Base-by-base conservation (phyloP, 2,888 invertebrate genomes). In the Drosophila nigricruria region DNA sequence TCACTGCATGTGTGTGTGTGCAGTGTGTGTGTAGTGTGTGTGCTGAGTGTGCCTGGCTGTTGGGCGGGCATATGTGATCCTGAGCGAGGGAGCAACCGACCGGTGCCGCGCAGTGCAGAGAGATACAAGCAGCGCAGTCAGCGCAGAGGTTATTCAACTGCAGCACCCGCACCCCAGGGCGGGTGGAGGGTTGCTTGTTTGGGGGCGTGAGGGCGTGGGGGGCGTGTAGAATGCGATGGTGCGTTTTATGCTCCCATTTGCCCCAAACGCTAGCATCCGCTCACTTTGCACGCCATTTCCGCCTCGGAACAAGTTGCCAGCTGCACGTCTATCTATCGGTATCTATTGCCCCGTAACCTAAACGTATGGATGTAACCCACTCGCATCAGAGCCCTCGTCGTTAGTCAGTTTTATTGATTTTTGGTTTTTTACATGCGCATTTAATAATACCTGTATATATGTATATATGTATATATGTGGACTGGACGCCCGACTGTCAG, bases 221-320 rank as follows among this genome's bases (percentile, higher is more conserved):
- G 23, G 30, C 30, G 58, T 36, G n/a, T 25, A 5, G 23, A n/a
- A 65, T 81, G 71, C 72, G 68, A 79, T 79, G 85, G 82, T 86
- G 86, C 86, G 84, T 88, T 86, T 82, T 71, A 25, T 88, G 81
- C 88, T 83, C 77, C 81, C 83, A 88, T 85, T 85, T 88, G 10
- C 30, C 69, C 83, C 75, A 88, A 88, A 88, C 83, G 82, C 70
- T 81, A 64, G 73, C 79, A 85, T 86, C 88, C 86, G 86, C 79
- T 88, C 81, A 81, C 88, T 88, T 82, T 82, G 88, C 85, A 87
- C 88, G 80, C 84, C 84, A 85, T 85, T 85, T 85, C 84, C 84
- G 84, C 75, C 67, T 58, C 71, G 77, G 67, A 74, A 73, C 83
- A 82, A 82, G 75, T 75, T 82, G 73, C 66, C 69, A 70, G 80